Evolutionary conservation across 2,113 vertebrate species (phyloP).

Genomic region (Noturus placidus): DNA sequence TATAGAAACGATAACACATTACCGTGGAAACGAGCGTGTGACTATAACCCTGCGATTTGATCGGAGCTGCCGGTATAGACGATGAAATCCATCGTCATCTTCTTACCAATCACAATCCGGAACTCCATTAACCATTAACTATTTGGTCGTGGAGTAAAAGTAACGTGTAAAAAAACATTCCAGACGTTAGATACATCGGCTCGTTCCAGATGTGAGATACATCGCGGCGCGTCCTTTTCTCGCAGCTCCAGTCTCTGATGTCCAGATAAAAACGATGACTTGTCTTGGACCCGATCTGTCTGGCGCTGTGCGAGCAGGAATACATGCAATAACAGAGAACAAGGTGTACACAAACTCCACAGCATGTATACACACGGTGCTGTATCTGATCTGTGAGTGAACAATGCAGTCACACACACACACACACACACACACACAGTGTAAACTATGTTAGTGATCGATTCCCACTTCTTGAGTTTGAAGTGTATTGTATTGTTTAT

Average conservation of each 20-base stretch:
- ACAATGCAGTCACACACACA: background rate
- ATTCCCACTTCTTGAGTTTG: background rate
- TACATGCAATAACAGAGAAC: background rate
- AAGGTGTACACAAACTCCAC: background rate
- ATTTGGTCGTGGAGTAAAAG: no score
- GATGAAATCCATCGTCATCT: background rate
- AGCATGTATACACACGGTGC: background rate
- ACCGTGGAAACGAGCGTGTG: background rate
- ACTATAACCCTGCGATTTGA: background rate
- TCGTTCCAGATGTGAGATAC: background rate
- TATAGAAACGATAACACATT: background rate
- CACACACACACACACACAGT: background rate
- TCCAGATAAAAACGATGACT: constrained; percentile 2
- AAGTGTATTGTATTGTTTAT: background rate
- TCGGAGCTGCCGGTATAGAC: background rate
- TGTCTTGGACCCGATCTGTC: constrained; percentile 27
- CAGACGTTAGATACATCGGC: background rate
- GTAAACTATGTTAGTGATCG: background rate
- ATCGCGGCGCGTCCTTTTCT: background rate
- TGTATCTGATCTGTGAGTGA: background rate
- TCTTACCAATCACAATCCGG: background rate
- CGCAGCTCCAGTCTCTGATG: background rate
- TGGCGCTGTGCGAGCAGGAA: background rate
- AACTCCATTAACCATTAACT: no score
- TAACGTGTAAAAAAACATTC: background rate